phyloP scores from a whole-genome alignment of 1,140 invertebrate species.

The Globodera rostochiensis region DNA sequence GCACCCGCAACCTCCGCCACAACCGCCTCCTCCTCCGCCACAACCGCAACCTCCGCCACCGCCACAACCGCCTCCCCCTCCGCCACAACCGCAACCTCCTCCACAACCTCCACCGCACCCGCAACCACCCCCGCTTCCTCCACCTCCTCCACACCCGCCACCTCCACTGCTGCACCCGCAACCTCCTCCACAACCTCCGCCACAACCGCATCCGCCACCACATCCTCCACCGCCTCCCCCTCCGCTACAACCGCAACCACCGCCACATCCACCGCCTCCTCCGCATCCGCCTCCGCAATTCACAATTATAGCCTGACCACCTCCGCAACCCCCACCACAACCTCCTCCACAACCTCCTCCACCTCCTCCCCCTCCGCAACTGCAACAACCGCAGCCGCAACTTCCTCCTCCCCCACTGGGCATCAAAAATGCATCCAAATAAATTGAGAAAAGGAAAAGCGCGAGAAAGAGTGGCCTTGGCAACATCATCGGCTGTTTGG shows the following conservation, averaged over 20 bases:
- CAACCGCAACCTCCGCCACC: neutral
- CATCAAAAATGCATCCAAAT: conserved; percentile 23
- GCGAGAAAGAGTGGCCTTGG: neutral
- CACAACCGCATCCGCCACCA: neutral
- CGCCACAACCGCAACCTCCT: neutral
- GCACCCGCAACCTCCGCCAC: neutral
- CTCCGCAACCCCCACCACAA: conserved; percentile 11
- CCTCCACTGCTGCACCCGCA: neutral
- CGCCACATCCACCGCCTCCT: too few relatives aligned
- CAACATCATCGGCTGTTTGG: neutral
- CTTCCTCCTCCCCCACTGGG: conserved; percentile 35
- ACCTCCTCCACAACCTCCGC: neutral
- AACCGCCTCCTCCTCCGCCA: conserved; percentile 3
- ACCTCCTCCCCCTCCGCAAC: neutral
- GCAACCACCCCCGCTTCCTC: too few relatives aligned
- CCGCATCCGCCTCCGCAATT: conserved; percentile 12
- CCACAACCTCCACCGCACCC: neutral
- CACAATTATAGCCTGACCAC: neutral
- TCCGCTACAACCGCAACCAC: neutral
- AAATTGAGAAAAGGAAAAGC: neutral
- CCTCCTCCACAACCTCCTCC: conserved; percentile 9
- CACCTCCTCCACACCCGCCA: neutral
- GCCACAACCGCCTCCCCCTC: neutral
- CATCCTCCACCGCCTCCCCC: conserved; percentile 1
- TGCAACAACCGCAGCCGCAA: conserved; percentile 21